A percentile compares a stretch with the other conserved stretches of the same genome.
Conservation (phyloP, 2,888 invertebrate species). For the Bibio marci region DNA sequence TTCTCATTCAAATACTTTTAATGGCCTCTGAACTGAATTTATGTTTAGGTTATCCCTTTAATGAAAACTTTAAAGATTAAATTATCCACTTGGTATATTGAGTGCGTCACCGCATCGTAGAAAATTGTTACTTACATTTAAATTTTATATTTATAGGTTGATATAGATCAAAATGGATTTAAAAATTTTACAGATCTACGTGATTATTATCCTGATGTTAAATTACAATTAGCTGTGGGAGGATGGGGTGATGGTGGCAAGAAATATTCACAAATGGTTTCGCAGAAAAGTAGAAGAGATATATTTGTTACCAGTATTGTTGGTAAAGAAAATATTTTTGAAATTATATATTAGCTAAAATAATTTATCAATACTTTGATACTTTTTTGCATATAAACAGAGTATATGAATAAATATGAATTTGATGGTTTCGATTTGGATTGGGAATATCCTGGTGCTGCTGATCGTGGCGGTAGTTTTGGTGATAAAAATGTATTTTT, state of each 20-base stretch:
- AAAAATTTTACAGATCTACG: slow-evolving; percentile 60
- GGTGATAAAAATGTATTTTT: slow-evolving; percentile 71
- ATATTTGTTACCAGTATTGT: slow-evolving; percentile 60
- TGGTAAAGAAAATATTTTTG: slow-evolving; percentile 34
- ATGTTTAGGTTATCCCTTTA: no score
- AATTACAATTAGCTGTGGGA: slow-evolving; percentile 67
- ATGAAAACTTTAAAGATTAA: no score
- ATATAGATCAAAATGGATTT: slow-evolving; percentile 59
- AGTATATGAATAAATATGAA: slow-evolving; percentile 54
- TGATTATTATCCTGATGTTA: slow-evolving; percentile 49
- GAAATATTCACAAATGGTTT: slow-evolving; percentile 72
- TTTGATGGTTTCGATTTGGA: slow-evolving; percentile 80
- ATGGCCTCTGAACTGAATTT: no score
- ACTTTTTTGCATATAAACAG: slow-evolving; percentile 22
- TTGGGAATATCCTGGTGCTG: slow-evolving; percentile 83
- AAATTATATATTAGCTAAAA: slow-evolving; percentile 4
- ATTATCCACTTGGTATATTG: no score
- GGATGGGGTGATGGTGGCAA: slow-evolving; percentile 84
- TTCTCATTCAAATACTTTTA: no score
- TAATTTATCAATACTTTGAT: slow-evolving; percentile 1
- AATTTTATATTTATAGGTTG: no score
- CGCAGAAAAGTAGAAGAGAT: slow-evolving; percentile 46
- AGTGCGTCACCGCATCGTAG: no score
- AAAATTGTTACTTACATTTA: no score
- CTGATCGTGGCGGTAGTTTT: slow-evolving; percentile 69